Base-by-base conservation (phyloP, 2,113 vertebrate species). In the Oncorhynchus clarkii region DNA sequence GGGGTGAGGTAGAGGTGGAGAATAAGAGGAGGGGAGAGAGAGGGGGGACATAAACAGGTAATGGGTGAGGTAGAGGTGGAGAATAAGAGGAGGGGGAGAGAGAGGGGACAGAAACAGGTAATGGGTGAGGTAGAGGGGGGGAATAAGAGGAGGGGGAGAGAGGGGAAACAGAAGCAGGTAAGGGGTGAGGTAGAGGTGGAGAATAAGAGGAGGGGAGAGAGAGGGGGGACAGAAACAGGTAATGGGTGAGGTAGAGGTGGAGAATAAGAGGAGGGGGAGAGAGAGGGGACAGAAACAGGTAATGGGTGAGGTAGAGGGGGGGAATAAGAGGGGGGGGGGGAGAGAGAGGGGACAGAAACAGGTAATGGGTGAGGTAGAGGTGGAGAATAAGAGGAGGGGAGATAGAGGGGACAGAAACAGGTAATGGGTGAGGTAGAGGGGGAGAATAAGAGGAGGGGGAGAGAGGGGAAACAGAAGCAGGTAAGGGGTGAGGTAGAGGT, bases 191-290 rank as follows among this genome's bases (percentile, higher is more conserved):
- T 9, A 66, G 13, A 74, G 26, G 14, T 12, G 75, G 51, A 11
- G 68, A 68, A 51, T 78, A 54, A 81, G 67, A 80, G 73, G 64
- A 74, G 31, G 31, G 74, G 11, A n/a, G 31, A 34, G 31, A 34
- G 31, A 34, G 5, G 7, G 5, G 31, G 31, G 31, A 34, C 31
- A 34, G 5, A 34, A 34, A 34, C 31, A 7, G 31, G 5, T 34
- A 31, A 31, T 0, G 27, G 67, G 13, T 31, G 13, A 71, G 31
- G 18, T 9, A 59, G 13, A 74, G 26, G 14, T 12, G 75, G 51
- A 71, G 29, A 62, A 39, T 4, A 29, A 3, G 34, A 39, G 31
- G 5, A 34, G 31, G 6, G 31, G 31, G 31, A 34, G 31, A 34
- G 31, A 34, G 31, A 7, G 31, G 31, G 31, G 34, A 8, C 31